phyloP scores from a whole-genome alignment of 2,113 vertebrate species.

The Corythaixoides concolor region DNA sequence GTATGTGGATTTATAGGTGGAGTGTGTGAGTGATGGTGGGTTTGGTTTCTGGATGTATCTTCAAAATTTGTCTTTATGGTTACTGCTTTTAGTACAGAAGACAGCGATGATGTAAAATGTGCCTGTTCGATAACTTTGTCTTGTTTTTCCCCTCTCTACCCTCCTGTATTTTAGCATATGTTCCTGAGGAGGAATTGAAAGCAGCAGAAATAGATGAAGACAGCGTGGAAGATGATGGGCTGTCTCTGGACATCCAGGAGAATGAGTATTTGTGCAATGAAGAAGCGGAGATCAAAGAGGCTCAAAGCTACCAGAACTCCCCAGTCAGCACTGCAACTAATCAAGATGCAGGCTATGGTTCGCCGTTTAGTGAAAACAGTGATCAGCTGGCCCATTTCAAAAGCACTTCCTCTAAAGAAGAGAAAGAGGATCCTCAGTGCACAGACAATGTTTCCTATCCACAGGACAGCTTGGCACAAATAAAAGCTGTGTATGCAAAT shows the following conservation, averaged over 20 bases:
- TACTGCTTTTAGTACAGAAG: constrained; percentile 5
- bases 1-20: neutral
- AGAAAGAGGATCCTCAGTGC: constrained; percentile 82
- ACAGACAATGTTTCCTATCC: constrained; percentile 83
- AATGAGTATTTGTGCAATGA: constrained; percentile 88
- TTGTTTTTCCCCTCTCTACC: neutral
- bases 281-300: constrained; percentile 87
- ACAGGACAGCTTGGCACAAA: constrained; percentile 96
- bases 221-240: constrained; percentile 86
- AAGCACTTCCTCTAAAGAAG: constrained; percentile 84
- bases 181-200: constrained; percentile 95
- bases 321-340: constrained; percentile 95
- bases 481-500: constrained; percentile 96
- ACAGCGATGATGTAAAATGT: neutral
- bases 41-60: neutral
- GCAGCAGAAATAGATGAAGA: constrained; percentile 87
- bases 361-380: constrained; percentile 93
- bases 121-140: neutral
- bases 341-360: constrained; percentile 93
- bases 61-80: constrained; percentile 7
- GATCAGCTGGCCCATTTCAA: constrained; percentile 91
- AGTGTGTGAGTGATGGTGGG: neutral
- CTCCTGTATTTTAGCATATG: constrained; percentile 87
- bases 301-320: constrained; percentile 92
- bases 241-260: constrained; percentile 89